phyloP scores from a whole-genome alignment of 2,113 vertebrate species.

The Nematolebias whitei region DNA sequence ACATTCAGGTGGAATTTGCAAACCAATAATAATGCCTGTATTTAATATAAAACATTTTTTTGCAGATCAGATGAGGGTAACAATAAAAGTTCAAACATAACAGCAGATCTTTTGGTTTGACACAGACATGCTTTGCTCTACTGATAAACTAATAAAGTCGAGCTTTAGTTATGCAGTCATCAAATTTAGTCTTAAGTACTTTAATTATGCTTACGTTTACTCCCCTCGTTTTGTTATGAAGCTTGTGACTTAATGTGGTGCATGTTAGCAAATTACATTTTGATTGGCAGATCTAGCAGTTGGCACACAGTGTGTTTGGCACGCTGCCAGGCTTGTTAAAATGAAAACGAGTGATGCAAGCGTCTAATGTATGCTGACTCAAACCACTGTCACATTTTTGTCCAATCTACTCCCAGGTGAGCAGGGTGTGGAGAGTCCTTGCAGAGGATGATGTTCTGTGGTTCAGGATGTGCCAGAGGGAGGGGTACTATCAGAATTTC shows the following conservation, averaged over 20 bases:
- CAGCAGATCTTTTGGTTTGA: too few species aligned
- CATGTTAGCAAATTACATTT: conserved; percentile 35
- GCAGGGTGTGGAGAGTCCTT: conserved; percentile 89
- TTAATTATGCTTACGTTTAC: neutral
- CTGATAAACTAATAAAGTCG: too few species aligned
- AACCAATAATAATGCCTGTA: too few species aligned
- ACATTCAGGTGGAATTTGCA: too few species aligned
- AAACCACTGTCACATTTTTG: conserved; percentile 9
- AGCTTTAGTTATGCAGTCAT: too few species aligned
- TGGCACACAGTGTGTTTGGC: conserved; percentile 34
- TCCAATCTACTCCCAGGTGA: conserved; percentile 85
- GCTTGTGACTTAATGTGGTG: conserved; percentile 18
- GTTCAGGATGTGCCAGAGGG: conserved; percentile 87
- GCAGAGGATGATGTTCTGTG: conserved; percentile 93
- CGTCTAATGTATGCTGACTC: conserved; percentile 57
- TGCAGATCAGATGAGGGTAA: too few species aligned
- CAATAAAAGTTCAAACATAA: too few species aligned
- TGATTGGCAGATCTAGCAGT: conserved; percentile 1
- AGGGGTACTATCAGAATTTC: conserved; percentile 82
- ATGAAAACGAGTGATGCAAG: conserved; percentile 30
- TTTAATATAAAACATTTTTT: too few species aligned
- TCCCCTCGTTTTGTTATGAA: conserved; percentile 1
- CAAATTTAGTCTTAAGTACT: neutral
- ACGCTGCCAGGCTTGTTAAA: conserved; percentile 34
- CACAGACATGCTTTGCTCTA: too few species aligned